phyloP scores from a whole-genome alignment of 2,113 vertebrate species.

The Saguinus midas region DNA sequence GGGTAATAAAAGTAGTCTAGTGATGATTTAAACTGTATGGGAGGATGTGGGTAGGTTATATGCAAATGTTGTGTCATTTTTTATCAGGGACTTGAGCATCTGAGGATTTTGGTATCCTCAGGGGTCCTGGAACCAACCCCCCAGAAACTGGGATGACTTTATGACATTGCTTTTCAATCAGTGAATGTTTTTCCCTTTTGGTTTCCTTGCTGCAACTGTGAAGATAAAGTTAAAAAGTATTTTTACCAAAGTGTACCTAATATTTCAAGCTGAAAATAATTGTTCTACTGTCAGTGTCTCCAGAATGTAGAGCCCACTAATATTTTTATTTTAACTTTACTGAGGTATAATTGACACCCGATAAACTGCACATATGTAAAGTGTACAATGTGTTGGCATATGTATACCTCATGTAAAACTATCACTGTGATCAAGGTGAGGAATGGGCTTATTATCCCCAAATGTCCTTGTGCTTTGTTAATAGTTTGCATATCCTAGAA shows the following conservation, averaged over 20 bases:
- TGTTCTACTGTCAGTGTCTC: background rate
- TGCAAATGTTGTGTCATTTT: no score
- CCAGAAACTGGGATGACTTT: no score
- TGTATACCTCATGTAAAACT: background rate
- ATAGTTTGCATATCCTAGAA: no score
- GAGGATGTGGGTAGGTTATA: no score
- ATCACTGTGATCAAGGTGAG: background rate
- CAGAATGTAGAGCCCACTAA: background rate
- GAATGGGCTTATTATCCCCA: background rate
- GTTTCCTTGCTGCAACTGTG: slow-evolving; percentile 1
- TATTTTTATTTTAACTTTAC: background rate
- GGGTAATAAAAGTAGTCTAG: no score
- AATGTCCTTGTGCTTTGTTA: background rate
- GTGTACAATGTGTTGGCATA: background rate
- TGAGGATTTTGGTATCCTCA: no score
- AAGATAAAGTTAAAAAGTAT: slow-evolving; percentile 36
- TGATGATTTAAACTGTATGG: no score
- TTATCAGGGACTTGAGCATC: no score
- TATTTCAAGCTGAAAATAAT: no score
- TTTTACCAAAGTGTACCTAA: background rate
- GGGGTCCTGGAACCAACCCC: no score
- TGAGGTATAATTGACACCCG: background rate
- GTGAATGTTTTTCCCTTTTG: background rate
- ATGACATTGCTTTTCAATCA: background rate
- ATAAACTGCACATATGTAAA: background rate